phyloP scores from a whole-genome alignment of 23 tunicate genomes.

The Halocynthia roretzi region DNA sequence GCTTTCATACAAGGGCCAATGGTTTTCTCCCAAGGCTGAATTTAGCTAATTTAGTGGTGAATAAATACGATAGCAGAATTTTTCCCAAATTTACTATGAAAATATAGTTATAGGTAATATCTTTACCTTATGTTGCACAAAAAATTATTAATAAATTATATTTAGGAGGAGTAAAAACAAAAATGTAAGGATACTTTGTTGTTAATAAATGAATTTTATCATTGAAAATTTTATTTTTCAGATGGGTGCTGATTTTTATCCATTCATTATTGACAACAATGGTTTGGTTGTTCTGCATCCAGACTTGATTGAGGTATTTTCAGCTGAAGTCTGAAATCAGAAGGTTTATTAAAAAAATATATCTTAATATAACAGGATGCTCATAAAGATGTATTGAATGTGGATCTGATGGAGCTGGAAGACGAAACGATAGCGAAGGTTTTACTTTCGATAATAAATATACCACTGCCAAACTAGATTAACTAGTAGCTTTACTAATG shows the following conservation, averaged over 20 bases:
- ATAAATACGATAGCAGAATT: background rate
- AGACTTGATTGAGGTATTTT: conserved; percentile 30
- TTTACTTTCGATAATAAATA: background rate
- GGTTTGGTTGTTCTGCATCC: conserved; percentile 68
- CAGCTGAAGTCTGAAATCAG: too few relatives aligned
- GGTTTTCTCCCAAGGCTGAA: too few relatives aligned
- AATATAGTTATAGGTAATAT: background rate
- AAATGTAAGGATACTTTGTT: background rate
- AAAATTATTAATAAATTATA: background rate
- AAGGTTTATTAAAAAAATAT: background rate
- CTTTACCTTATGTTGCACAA: background rate
- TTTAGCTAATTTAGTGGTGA: too few relatives aligned
- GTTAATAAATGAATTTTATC: conserved; percentile 7
- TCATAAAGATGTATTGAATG: conserved; percentile 13
- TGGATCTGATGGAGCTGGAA: conserved; percentile 18
- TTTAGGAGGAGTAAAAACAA: too few relatives aligned
- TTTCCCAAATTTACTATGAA: background rate
- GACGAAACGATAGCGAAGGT: background rate
- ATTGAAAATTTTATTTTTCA: background rate
- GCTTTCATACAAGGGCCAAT: too few relatives aligned
- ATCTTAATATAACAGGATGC: background rate
- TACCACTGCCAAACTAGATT: background rate
- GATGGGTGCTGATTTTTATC: conserved; percentile 27
- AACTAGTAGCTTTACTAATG: background rate
- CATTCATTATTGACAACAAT: conserved; percentile 65